These are phyloP conservation scores for Artibeus lituratus DNA, from an alignment of 2,797 vertebrate genomes.

Conservation along the genomic window DNA sequence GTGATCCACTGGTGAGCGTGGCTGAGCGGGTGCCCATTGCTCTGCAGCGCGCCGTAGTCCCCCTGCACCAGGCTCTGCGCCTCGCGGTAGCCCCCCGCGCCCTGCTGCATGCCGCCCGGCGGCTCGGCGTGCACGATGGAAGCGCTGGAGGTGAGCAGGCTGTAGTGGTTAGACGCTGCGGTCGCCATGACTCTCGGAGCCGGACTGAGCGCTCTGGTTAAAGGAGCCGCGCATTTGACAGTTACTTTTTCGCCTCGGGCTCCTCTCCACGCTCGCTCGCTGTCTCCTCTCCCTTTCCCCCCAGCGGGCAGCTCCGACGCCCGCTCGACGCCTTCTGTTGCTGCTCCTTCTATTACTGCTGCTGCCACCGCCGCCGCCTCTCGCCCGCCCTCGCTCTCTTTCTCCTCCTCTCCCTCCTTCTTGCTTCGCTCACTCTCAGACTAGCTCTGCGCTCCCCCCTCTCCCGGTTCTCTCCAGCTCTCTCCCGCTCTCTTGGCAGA, in stretches of 20 bases:
- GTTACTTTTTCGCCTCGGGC: slow-evolving; percentile 91
- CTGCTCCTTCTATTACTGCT: slow-evolving; percentile 69
- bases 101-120: slow-evolving; percentile 94
- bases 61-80: slow-evolving; percentile 95
- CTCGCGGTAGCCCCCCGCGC: slow-evolving; percentile 92
- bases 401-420: slow-evolving; percentile 82
- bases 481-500: slow-evolving; percentile 82
- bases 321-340: slow-evolving; percentile 71
- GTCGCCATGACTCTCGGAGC: slow-evolving; percentile 98
- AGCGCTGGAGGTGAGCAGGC: slow-evolving; percentile 95
- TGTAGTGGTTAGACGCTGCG: slow-evolving; percentile 99
- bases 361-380: slow-evolving; percentile 64
- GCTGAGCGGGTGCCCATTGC: slow-evolving; percentile 96
- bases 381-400: slow-evolving; percentile 77
- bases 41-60: slow-evolving; percentile 95
- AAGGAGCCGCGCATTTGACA: slow-evolving; percentile 97
- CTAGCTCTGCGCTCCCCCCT: slow-evolving; percentile 85
- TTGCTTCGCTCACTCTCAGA: slow-evolving; percentile 78
- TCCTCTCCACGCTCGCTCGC: slow-evolving; percentile 53
- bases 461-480: slow-evolving; percentile 83
- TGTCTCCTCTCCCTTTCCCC: slow-evolving; percentile 35
- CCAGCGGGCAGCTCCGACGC: slow-evolving; percentile 70
- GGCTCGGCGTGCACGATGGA: slow-evolving; percentile 96
- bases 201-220: slow-evolving; percentile 94
- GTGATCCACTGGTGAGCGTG: slow-evolving; percentile 99